Evolutionary conservation across 2,888 invertebrate genomes (phyloP), one percentile per base, ranked within the genome.

Genomic region (Masnerella sp.): DNA sequence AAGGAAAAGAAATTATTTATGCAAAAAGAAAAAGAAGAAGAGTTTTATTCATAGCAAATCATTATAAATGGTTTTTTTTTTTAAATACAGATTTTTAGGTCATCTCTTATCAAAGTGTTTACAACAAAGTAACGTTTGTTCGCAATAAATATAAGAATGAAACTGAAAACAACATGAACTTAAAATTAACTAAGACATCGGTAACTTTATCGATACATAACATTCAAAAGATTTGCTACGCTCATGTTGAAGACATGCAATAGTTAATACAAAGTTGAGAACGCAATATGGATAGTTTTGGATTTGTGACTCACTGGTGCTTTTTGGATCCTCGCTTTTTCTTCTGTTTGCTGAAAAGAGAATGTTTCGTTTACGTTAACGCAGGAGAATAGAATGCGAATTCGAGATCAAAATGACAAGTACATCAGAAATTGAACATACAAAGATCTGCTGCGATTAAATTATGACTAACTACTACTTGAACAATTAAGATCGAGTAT

Each of bases 341-440:
- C 82, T 86, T 86, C 77, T 82, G 84, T 71, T 86, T 86, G 79
- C 86, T 86, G 84, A 81, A 86, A 86, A 74, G 77, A 82, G 81
- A 82, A 82, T 59, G 74, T 71, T 52, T 43, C 51, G 38, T 58
- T 54, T 32, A 56, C 28, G 61, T 70, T 68, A 62, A 75, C 42
- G 51, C 42, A 32, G 62, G 64, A 51, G 49, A 67, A 42, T 52
- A 59, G 5, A 15, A 25, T 22, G 5, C 18, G 18, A 38, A 52
- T 36, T 52, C 5, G 3, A 38, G 25, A 36, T 40, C 7, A 17
- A 40, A 17, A 40, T 5, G 12, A 36, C 18, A 17, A 8, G 8
- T 40, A 32, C 9, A 49, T 2, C 12, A 3, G 12, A 17, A 49
- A 25, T 40, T 38, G 1, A 28, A 20, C 15, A 36, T 22, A 5